Conservation (phyloP, 2,888 invertebrate species). For the Drosophila mettleri region DNA sequence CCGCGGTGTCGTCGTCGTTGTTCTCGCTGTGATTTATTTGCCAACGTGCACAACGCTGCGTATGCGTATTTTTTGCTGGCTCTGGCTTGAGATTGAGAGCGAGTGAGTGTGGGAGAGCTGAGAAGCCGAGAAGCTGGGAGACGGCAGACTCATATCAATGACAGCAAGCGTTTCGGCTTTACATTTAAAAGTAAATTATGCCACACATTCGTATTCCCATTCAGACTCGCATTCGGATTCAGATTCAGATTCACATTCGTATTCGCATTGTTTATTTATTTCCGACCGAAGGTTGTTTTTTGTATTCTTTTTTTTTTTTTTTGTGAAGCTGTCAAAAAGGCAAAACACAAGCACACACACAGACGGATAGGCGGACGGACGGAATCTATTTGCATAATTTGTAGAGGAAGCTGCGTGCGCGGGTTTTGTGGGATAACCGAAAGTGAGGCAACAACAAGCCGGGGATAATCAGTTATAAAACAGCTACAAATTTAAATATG, state of each 20-base stretch:
- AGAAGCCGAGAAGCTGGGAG: neutral
- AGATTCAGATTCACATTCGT: constrained; percentile 2
- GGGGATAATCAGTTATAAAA: constrained; percentile 54
- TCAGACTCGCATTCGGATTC: constrained; percentile 2
- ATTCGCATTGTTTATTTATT: constrained; percentile 38
- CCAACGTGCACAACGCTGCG: constrained; percentile 67
- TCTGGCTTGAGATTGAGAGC: constrained; percentile 3
- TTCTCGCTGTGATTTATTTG: constrained; percentile 69
- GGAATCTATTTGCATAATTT: constrained; percentile 54
- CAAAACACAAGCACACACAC: constrained; percentile 10
- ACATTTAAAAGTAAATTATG: constrained; percentile 78
- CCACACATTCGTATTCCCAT: constrained; percentile 23
- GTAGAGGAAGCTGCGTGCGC: neutral
- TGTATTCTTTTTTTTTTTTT: neutral
- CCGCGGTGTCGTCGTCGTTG: constrained; percentile 57
- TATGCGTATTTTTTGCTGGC: constrained; percentile 59
- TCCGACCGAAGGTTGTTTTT: constrained; percentile 7
- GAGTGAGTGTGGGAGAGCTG: constrained; percentile 22
- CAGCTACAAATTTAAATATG: constrained; percentile 41
- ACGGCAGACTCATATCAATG: constrained; percentile 61
- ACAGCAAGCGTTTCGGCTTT: constrained; percentile 66
- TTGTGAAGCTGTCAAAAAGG: constrained; percentile 9
- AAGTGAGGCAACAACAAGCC: constrained; percentile 30
- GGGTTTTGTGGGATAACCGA: constrained; percentile 16
- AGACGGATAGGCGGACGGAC: neutral